Evolutionary conservation across 1,140 invertebrate genomes (phyloP).

Genomic region (Temnothorax longispinosus): DNA sequence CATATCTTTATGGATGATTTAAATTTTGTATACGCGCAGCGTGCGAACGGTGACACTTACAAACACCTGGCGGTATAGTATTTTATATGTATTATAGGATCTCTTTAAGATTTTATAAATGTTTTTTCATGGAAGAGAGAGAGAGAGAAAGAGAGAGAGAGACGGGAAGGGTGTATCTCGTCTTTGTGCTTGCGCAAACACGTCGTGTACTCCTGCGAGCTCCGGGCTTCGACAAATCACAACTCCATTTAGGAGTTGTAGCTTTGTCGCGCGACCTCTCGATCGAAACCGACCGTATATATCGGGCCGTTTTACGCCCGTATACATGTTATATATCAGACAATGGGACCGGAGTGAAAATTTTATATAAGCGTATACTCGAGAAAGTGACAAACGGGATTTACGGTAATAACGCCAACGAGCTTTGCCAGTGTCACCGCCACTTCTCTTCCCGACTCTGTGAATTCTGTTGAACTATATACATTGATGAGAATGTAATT

Average conservation of each 20-base stretch:
- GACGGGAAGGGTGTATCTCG: background rate
- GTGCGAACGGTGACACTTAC: slow-evolving; percentile 61
- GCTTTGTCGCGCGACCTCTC: slow-evolving; percentile 53
- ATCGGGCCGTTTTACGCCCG: slow-evolving; percentile 65
- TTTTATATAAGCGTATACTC: slow-evolving; percentile 77
- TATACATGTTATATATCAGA: slow-evolving; percentile 74
- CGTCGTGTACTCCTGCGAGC: slow-evolving; percentile 22
- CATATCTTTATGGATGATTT: slow-evolving; percentile 75
- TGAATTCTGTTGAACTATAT: slow-evolving; percentile 79
- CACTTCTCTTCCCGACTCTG: slow-evolving; percentile 78
- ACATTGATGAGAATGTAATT: slow-evolving; percentile 82
- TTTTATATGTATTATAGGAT: slow-evolving; percentile 75
- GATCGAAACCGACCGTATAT: slow-evolving; percentile 60
- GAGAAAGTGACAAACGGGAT: slow-evolving; percentile 60
- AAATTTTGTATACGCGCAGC: slow-evolving; percentile 71
- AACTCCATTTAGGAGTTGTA: background rate
- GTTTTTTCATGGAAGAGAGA: slow-evolving; percentile 39
- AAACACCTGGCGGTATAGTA: slow-evolving; percentile 71
- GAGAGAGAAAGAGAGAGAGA: background rate
- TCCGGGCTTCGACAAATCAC: slow-evolving; percentile 21
- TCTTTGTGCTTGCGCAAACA: slow-evolving; percentile 16
- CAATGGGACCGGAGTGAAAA: slow-evolving; percentile 77
- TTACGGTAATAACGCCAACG: slow-evolving; percentile 73
- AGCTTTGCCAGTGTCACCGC: slow-evolving; percentile 75
- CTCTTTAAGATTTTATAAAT: slow-evolving; percentile 74